Percentiles rank a stretch among this genome's conserved stretches.
phyloP scores from a whole-genome alignment of 2,113 vertebrate species.

The Neolamprologus fasciatus region DNA sequence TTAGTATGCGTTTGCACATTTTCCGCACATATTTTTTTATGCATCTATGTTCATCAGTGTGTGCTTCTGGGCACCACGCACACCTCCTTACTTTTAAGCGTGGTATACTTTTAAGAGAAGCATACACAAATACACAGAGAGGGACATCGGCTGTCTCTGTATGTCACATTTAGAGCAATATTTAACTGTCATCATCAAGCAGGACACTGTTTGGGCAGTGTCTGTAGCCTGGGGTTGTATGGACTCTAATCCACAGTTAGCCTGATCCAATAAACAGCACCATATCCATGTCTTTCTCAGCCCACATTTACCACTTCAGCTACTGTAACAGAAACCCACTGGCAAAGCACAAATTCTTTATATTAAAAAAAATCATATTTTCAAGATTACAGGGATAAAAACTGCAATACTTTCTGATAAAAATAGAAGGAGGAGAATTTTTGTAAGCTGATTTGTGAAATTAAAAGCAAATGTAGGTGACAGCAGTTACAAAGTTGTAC shows the following conservation, averaged over 20 bases:
- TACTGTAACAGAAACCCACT: slow-evolving; percentile 16
- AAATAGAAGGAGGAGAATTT: background rate
- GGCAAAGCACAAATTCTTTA: background rate
- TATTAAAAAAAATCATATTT: background rate
- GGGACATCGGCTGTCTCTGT: background rate
- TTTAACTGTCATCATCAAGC: slow-evolving; percentile 21
- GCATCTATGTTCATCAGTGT: background rate
- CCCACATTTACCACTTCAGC: slow-evolving; percentile 20
- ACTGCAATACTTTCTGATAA: background rate
- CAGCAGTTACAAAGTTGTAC: background rate
- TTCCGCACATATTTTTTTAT: background rate
- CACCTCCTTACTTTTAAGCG: background rate
- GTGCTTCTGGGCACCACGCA: background rate
- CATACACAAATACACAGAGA: background rate
- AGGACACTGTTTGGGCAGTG: slow-evolving; percentile 4
- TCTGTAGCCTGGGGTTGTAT: slow-evolving; percentile 34
- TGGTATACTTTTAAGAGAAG: background rate
- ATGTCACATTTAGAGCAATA: background rate
- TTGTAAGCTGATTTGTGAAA: background rate
- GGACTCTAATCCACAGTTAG: slow-evolving; percentile 31
- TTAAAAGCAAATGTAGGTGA: background rate
- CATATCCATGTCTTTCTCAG: slow-evolving; percentile 43
- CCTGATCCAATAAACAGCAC: slow-evolving; percentile 41
- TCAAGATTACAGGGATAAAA: background rate
- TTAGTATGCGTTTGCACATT: background rate